phyloP scores from a whole-genome alignment of 2,888 invertebrate species.

The Eueremaeus valkanovi region DNA sequence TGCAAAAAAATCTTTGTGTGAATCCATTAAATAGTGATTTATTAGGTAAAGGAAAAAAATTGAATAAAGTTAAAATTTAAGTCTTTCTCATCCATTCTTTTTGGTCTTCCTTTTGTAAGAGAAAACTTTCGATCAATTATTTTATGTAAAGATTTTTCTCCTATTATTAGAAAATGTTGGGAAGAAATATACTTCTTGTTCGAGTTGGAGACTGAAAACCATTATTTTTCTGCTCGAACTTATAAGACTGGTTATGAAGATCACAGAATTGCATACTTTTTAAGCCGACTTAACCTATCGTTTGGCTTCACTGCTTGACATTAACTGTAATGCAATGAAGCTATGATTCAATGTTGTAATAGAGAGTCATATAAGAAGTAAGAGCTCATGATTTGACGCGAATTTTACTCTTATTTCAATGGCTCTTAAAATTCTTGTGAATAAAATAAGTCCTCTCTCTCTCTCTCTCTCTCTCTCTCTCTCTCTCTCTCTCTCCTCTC shows the following conservation, averaged over 20 bases:
- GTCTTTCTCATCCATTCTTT: neutral
- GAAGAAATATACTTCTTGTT: neutral
- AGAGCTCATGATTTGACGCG: too few relatives aligned
- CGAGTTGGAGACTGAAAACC: neutral
- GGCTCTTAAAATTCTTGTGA: too few relatives aligned
- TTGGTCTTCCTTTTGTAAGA: too few relatives aligned
- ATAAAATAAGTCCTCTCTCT: too few relatives aligned
- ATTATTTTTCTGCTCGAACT: constrained; percentile 19
- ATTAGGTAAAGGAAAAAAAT: neutral
- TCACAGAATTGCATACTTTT: neutral
- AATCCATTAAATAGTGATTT: neutral
- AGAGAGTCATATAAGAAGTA: too few relatives aligned
- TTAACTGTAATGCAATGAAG: neutral
- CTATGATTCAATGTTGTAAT: too few relatives aligned
- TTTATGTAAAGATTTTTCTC: neutral
- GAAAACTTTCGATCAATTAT: neutral
- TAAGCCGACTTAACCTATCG: too few relatives aligned
- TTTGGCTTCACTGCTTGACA: too few relatives aligned
- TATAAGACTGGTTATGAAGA: neutral
- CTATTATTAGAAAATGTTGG: neutral
- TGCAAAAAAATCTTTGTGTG: too few relatives aligned
- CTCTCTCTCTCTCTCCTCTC: too few relatives aligned
- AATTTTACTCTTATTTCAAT: too few relatives aligned
- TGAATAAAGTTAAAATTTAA: neutral
- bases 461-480: too few relatives aligned